Evolutionary conservation across 2,113 vertebrate species (phyloP).

Genomic region (Speoplatyrhinus poulsoni): DNA sequence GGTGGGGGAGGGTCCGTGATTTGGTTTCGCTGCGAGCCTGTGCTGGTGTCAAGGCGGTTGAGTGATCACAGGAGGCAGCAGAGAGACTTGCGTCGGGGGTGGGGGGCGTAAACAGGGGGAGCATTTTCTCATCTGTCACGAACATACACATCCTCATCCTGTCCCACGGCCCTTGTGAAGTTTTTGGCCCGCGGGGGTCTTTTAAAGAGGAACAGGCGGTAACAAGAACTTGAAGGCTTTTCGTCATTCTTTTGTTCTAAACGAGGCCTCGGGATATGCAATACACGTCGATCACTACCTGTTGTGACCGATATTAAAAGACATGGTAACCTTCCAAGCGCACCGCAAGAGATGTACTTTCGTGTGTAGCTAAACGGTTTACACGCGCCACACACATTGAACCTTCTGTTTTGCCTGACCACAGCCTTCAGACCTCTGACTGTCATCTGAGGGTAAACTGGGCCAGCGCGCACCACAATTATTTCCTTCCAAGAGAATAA

Average conservation of each 20-base stretch:
- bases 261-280: slow-evolving; percentile 40
- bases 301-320: no score
- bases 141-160: neutral
- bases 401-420: slow-evolving; percentile 9
- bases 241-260: slow-evolving; percentile 40
- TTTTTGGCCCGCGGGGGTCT: slow-evolving; percentile 24
- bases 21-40: slow-evolving; percentile 22
- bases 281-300: no score
- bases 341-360: slow-evolving; percentile 24
- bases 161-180: slow-evolving; percentile 20
- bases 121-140: slow-evolving; percentile 41
- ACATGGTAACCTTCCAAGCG: slow-evolving; percentile 56
- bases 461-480: neutral
- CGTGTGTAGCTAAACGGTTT: slow-evolving; percentile 11
- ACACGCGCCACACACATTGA: neutral
- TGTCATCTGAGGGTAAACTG: neutral
- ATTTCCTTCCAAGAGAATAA: neutral
- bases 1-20: neutral
- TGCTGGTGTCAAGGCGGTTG: slow-evolving; percentile 17
- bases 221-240: slow-evolving; percentile 7
- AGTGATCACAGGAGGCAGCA: slow-evolving; percentile 30
- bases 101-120: slow-evolving; percentile 8
- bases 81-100: slow-evolving; percentile 39
- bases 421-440: slow-evolving; percentile 2
- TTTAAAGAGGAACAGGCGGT: slow-evolving; percentile 17